These are phyloP conservation scores for Dasyprocta punctata DNA, from an alignment of 2,113 vertebrate genomes.

Conservation along the genomic window DNA sequence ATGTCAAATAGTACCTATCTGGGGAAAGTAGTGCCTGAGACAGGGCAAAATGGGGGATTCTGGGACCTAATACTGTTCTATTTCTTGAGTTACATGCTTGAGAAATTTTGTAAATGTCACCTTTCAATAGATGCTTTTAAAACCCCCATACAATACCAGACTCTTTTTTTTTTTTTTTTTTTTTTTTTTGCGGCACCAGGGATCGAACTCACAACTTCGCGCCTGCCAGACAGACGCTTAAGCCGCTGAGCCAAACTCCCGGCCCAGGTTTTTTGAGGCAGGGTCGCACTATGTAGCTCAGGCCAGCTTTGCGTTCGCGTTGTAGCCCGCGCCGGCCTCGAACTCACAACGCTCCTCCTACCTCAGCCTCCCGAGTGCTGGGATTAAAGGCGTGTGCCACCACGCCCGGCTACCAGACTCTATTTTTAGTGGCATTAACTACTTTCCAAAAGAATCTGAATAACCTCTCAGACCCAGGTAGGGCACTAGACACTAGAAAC, in stretches of 20 bases:
- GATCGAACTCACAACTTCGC: too few species aligned
- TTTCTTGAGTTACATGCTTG: constrained; percentile 30
- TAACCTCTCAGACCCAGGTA: constrained; percentile 38
- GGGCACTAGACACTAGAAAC: neutral
- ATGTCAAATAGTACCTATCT: neutral
- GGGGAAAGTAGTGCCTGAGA: neutral
- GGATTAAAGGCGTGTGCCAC: too few species aligned
- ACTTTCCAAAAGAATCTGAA: neutral
- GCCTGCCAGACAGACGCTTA: too few species aligned
- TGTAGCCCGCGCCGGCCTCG: too few species aligned
- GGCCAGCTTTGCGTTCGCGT: too few species aligned
- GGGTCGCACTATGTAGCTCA: too few species aligned
- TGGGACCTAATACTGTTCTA: neutral
- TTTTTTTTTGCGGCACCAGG: too few species aligned
- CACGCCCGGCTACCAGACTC: constrained; percentile 16
- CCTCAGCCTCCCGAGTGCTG: too few species aligned
- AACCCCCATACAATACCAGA: neutral
- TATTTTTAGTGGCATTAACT: constrained; percentile 36
- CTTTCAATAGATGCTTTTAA: constrained; percentile 21
- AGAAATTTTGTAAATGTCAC: constrained; percentile 19
- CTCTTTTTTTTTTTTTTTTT: constrained; percentile 57
- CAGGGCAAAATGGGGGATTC: neutral
- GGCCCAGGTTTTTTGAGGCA: too few species aligned
- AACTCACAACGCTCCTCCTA: too few species aligned
- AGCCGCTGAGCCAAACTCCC: too few species aligned